phyloP scores from a whole-genome alignment of 1,140 invertebrate species.

The Oreohelix idahoensis region DNA sequence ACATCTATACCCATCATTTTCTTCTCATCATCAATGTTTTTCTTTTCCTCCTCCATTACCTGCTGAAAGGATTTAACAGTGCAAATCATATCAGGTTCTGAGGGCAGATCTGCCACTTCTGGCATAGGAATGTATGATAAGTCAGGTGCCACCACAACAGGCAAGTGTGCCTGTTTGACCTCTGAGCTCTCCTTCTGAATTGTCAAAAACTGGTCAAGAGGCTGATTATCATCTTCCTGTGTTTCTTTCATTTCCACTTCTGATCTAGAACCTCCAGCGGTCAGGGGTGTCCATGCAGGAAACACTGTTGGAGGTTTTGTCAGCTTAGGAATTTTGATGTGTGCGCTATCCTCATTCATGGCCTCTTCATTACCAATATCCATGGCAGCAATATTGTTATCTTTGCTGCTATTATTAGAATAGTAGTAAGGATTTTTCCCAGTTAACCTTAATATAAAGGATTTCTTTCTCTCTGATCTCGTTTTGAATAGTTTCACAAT shows the following conservation, averaged over 20 bases:
- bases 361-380: conserved; percentile 12
- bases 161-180: not conserved
- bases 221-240: conserved; percentile 10
- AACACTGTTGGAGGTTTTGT: not conserved
- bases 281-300: conserved; percentile 15
- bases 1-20: conserved; percentile 22
- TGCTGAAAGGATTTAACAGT: not conserved
- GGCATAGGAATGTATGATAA: conserved; percentile 22
- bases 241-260: conserved; percentile 9
- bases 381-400: conserved; percentile 27
- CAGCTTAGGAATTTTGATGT: conserved; percentile 33
- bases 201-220: conserved; percentile 20
- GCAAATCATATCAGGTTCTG: not conserved
- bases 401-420: not conserved
- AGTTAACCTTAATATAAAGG: too few species aligned
- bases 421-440: not conserved
- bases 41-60: not conserved
- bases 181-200: not conserved
- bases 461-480: not conserved
- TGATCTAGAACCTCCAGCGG: not conserved
- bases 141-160: not conserved
- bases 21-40: not conserved
- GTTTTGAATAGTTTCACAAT: not conserved
- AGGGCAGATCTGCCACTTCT: not conserved
- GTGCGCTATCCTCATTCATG: not conserved